Percentiles rank a stretch among this genome's conserved stretches.
Conservation (phyloP, 2,888 invertebrate genomes). For the Vesta saturnalis region DNA sequence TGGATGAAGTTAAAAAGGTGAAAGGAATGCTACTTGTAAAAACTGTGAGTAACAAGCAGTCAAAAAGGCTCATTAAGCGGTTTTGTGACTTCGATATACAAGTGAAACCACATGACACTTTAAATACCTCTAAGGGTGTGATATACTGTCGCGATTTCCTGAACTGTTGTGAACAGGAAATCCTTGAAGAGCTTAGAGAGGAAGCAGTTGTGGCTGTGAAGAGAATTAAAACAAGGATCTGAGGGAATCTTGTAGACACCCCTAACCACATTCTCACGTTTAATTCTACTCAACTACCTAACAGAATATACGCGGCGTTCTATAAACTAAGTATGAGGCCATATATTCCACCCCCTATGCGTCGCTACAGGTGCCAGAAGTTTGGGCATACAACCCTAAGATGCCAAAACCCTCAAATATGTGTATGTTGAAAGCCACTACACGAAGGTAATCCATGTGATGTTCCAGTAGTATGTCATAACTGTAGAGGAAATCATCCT, state of each 20-base stretch:
- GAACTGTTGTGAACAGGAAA: neutral
- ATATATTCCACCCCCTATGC: neutral
- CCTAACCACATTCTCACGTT: neutral
- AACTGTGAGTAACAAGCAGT: no score
- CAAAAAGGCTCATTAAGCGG: neutral
- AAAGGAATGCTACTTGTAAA: no score
- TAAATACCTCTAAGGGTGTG: neutral
- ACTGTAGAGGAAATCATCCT: neutral
- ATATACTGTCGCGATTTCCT: neutral
- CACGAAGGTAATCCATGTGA: no score
- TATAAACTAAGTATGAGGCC: neutral
- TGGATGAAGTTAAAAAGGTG: no score
- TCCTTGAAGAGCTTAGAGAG: no score
- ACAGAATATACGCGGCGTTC: no score
- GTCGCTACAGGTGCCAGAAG: neutral
- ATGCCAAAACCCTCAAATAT: neutral
- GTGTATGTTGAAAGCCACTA: neutral
- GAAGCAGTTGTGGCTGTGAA: neutral
- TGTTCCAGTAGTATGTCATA: neutral
- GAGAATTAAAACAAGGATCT: neutral
- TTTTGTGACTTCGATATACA: neutral
- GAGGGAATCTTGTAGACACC: neutral
- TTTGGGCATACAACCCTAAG: neutral
- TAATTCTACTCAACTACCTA: neutral
- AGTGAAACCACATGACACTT: neutral